phyloP scores from a whole-genome alignment of 2,113 vertebrate genomes.

The Atlantisia rogersi region DNA sequence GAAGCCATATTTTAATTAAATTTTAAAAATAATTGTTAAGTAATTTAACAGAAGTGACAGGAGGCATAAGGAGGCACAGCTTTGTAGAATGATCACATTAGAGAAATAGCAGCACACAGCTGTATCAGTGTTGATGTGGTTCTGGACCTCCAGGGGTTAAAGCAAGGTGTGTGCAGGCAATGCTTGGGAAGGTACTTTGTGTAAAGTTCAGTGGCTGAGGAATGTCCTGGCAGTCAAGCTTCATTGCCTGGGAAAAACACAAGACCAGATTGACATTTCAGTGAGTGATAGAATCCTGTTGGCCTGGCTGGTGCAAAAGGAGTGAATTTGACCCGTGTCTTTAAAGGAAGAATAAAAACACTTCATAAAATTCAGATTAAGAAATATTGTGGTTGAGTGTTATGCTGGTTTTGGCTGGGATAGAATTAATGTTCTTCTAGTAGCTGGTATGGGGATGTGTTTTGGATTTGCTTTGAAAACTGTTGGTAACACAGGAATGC shows the following conservation, averaged over 20 bases:
- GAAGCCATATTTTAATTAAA: not conserved
- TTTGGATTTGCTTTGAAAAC: too few relatives aligned
- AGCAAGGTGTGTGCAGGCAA: conserved; percentile 2
- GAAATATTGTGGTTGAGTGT: not conserved
- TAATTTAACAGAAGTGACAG: not conserved
- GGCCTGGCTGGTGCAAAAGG: not conserved
- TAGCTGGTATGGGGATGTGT: too few relatives aligned
- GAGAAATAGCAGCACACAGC: not conserved
- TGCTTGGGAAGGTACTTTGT: not conserved
- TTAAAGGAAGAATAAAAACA: conserved; percentile 12
- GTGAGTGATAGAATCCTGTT: not conserved
- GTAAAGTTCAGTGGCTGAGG: conserved; percentile 32
- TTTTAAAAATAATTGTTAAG: not conserved
- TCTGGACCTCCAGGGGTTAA: conserved; percentile 40
- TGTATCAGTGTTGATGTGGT: not conserved
- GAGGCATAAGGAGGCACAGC: not conserved
- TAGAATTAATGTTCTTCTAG: too few relatives aligned
- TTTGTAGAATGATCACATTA: not conserved
- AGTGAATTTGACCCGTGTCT: not conserved
- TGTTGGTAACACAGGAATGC: too few relatives aligned
- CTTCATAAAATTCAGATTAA: not conserved
- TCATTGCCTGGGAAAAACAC: conserved; percentile 56
- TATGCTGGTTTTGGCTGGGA: not conserved
- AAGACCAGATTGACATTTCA: conserved; percentile 6
- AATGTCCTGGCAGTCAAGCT: conserved; percentile 52